These are phyloP conservation scores for Amazona guildingii DNA, from an alignment of 2,113 vertebrate species.

Conservation along the genomic window DNA sequence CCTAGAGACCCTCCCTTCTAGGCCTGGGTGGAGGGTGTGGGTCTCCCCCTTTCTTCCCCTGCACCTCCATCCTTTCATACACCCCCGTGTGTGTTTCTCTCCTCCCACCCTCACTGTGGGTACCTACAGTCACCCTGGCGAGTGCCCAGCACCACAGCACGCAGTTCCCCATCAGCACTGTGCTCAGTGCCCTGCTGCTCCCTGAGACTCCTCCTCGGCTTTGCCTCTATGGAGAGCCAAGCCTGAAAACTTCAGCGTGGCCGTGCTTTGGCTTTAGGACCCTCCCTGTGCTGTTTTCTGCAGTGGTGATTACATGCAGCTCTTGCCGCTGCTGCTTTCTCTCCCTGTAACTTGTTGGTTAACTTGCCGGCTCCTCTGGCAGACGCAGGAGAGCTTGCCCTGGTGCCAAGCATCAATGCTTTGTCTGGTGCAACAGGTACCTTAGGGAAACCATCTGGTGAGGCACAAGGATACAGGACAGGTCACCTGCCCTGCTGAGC, in stretches of 20 bases:
- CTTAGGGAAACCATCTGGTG: background rate
- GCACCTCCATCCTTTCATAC: background rate
- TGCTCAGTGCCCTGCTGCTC: background rate
- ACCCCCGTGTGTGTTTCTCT: background rate
- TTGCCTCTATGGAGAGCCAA: accelerated
- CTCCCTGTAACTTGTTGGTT: constrained; percentile 52
- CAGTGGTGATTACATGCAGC: constrained; percentile 46
- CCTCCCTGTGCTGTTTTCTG: background rate
- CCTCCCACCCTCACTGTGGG: background rate
- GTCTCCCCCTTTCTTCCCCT: background rate
- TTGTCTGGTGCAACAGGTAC: constrained; percentile 17
- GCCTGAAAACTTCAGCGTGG: background rate
- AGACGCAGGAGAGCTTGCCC: background rate
- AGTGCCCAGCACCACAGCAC: background rate
- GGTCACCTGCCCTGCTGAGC: background rate
- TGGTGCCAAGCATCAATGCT: background rate
- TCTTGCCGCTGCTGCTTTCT: background rate
- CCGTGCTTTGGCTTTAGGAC: background rate
- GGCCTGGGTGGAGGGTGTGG: background rate
- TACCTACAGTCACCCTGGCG: accelerated
- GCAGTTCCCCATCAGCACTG: background rate
- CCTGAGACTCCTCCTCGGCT: background rate
- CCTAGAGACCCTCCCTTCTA: background rate
- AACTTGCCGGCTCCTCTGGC: background rate
- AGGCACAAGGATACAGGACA: background rate